phyloP scores from a whole-genome alignment of 2,113 vertebrate species.

The Sander lucioperca region DNA sequence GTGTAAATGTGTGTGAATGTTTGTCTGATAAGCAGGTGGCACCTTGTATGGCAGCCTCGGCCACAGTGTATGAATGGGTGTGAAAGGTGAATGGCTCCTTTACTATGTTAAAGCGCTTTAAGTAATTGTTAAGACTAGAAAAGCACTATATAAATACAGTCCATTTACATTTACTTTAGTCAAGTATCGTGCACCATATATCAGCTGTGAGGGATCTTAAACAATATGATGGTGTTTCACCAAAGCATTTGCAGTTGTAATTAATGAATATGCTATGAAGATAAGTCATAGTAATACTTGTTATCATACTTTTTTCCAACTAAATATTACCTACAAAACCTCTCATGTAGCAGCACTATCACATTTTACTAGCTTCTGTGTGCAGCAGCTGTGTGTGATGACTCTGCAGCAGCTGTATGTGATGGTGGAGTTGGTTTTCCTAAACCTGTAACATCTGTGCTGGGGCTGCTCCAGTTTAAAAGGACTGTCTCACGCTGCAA shows the following conservation, averaged over 20 bases:
- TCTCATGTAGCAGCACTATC: background rate
- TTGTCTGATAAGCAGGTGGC: no score
- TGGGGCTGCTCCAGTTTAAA: background rate
- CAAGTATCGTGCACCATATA: no score
- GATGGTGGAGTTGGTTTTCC: constrained; percentile 10
- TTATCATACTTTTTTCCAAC: background rate
- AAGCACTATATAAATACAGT: no score
- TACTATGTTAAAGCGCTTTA: no score
- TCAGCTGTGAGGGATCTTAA: background rate
- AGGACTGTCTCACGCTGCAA: background rate
- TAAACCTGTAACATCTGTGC: constrained; percentile 13
- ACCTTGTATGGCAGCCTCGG: no score
- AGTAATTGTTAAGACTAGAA: no score
- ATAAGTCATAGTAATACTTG: background rate
- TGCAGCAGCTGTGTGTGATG: constrained; percentile 1
- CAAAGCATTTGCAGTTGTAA: background rate
- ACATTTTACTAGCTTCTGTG: background rate
- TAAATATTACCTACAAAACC: background rate
- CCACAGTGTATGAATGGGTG: no score
- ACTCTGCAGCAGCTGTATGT: background rate
- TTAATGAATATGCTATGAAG: no score
- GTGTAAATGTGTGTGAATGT: no score
- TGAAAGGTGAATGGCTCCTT: no score
- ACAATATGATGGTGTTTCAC: background rate
- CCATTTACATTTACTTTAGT: no score